Evolutionary conservation across 2,888 invertebrate species (phyloP).

Genomic region (Seladonia tumulorum): DNA sequence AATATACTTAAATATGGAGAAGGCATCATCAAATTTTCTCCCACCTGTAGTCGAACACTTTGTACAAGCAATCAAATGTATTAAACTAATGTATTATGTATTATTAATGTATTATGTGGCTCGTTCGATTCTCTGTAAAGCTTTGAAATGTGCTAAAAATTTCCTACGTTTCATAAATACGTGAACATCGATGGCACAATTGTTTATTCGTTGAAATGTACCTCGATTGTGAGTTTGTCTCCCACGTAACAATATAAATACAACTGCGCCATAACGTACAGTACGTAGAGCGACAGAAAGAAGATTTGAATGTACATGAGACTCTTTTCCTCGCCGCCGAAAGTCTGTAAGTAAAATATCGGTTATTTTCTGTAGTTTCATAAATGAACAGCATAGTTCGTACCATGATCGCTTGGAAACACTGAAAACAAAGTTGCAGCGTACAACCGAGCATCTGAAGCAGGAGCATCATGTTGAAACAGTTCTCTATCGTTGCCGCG

Average conservation of each 20-base stretch:
- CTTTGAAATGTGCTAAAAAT: background rate
- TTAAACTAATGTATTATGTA: too few species aligned
- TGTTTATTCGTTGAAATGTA: slow-evolving; percentile 6
- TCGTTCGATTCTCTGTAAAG: too few species aligned
- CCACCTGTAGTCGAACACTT: too few species aligned
- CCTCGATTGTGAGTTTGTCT: slow-evolving; percentile 64
- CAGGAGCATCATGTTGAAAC: slow-evolving; percentile 75
- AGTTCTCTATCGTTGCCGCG: slow-evolving; percentile 68
- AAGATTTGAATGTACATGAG: slow-evolving; percentile 24
- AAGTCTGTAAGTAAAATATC: slow-evolving; percentile 40
- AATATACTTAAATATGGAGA: too few species aligned
- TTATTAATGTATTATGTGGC: too few species aligned
- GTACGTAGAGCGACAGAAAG: slow-evolving; percentile 54
- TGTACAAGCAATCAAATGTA: background rate
- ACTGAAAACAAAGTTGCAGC: slow-evolving; percentile 74
- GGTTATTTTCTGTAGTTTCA: background rate
- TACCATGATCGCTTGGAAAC: slow-evolving; percentile 72
- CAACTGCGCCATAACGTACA: slow-evolving; percentile 68
- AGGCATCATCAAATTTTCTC: too few species aligned
- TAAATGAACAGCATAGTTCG: slow-evolving; percentile 25
- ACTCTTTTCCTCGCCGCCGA: slow-evolving; percentile 3
- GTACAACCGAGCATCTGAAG: slow-evolving; percentile 71
- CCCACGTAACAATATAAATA: slow-evolving; percentile 75
- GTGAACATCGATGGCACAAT: background rate
- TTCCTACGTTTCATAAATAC: background rate